Conservation (phyloP, 1,140 invertebrate species). For the Bombus sylvicola region DNA sequence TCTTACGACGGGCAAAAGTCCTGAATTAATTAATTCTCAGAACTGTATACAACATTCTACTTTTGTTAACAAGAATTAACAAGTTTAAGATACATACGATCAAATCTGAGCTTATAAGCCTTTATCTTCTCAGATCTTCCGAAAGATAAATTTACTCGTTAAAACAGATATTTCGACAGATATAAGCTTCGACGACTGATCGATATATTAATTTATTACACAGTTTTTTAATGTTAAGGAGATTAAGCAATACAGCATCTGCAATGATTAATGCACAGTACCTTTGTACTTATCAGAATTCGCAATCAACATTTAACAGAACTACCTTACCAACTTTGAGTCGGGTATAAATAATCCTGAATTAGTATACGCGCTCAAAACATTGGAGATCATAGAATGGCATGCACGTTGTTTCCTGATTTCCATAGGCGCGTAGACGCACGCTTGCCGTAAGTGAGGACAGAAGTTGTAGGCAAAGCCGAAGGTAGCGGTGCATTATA, state of each 20-base stretch:
- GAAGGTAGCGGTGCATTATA: conserved; percentile 50
- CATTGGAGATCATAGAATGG: background rate
- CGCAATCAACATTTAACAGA: too few relatives aligned
- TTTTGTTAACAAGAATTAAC: background rate
- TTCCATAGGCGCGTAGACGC: conserved; percentile 16
- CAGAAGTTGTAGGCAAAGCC: conserved; percentile 34
- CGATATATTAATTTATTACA: background rate
- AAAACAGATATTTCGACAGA: background rate
- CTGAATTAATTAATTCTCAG: background rate
- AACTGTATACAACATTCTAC: background rate
- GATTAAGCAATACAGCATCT: too few relatives aligned
- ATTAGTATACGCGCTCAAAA: background rate
- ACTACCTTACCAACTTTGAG: background rate
- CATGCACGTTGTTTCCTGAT: background rate
- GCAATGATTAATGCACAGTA: background rate
- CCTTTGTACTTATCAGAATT: too few relatives aligned
- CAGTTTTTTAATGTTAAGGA: background rate
- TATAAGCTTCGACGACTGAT: background rate
- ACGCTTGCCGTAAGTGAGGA: conserved; percentile 1
- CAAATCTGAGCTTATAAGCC: background rate
- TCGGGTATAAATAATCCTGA: background rate
- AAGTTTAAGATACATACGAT: background rate
- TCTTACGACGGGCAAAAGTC: background rate
- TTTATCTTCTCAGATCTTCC: background rate
- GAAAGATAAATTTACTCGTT: background rate